These are phyloP conservation scores for Brachionus rubens DNA, from an alignment of 1,140 invertebrate genomes.

Conservation along the genomic window DNA sequence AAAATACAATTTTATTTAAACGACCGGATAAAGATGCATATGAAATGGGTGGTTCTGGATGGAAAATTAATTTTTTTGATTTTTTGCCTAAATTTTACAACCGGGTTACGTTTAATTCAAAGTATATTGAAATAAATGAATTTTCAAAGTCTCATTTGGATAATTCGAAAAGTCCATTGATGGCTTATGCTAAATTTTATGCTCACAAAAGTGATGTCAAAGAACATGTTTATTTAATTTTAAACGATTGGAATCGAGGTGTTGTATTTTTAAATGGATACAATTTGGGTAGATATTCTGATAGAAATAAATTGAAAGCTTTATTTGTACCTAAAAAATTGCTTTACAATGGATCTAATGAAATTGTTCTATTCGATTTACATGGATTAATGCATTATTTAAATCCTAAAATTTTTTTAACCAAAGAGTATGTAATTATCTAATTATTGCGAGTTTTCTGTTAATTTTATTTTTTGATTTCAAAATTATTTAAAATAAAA, in stretches of 20 bases:
- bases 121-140: not conserved
- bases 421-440: constrained; percentile 1
- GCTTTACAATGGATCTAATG: constrained; percentile 62
- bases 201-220: not conserved
- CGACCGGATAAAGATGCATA: not conserved
- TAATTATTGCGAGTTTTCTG: not conserved
- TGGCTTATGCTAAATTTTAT: constrained; percentile 15
- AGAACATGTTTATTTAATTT: constrained; percentile 17
- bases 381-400: not conserved
- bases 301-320: constrained; percentile 64
- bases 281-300: constrained; percentile 67
- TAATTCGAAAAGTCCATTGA: not conserved
- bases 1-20: constrained; percentile 24
- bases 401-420: not conserved
- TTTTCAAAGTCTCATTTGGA: not conserved
- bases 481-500: not conserved
- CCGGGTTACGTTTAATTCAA: not conserved
- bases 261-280: constrained; percentile 68
- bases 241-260: constrained; percentile 61
- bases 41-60: not conserved
- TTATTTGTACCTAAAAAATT: constrained; percentile 66
- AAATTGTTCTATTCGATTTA: constrained; percentile 52
- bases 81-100: constrained; percentile 36
- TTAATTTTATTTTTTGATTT: not conserved
- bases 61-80: constrained; percentile 28